A percentile compares a stretch with the other conserved stretches of the same genome.
These are phyloP conservation scores for Drosophila basisetae DNA, from an alignment of 2,888 invertebrate genomes.

Conservation along the genomic window DNA sequence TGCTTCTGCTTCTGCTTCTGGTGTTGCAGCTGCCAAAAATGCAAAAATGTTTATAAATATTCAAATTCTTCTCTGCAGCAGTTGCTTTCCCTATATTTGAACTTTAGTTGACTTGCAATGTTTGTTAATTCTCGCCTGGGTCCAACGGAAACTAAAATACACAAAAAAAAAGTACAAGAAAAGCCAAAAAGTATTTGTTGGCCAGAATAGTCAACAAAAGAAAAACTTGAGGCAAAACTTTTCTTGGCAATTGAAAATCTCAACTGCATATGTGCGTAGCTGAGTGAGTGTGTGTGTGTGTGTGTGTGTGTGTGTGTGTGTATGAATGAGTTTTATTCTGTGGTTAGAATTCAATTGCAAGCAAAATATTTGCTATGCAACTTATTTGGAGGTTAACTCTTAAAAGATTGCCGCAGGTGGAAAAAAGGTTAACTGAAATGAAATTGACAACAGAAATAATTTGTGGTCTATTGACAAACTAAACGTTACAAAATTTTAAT, in stretches of 20 bases:
- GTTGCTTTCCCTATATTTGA: constrained; percentile 50
- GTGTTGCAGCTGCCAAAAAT: constrained; percentile 65
- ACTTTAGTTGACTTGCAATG: constrained; percentile 63
- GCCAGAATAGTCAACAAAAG: constrained; percentile 63
- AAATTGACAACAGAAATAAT: not conserved
- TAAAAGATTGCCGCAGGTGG: constrained; percentile 23
- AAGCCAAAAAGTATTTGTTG: constrained; percentile 34
- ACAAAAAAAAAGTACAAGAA: constrained; percentile 6
- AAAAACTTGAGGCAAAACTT: constrained; percentile 67
- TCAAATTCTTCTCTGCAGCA: constrained; percentile 68
- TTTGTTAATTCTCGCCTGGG: constrained; percentile 71
- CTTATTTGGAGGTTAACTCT: constrained; percentile 39
- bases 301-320: not conserved
- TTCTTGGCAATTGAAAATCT: constrained; percentile 76
- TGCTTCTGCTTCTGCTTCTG: not conserved
- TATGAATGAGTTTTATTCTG: constrained; percentile 31
- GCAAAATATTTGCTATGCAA: constrained; percentile 50
- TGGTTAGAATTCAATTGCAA: constrained; percentile 53
- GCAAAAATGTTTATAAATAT: constrained; percentile 79
- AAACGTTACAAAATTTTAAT: not conserved
- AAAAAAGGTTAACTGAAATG: not conserved
- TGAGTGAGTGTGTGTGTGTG: not conserved
- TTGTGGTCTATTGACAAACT: not conserved
- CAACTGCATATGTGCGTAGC: constrained; percentile 22
- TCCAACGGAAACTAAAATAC: constrained; percentile 21